Evolutionary conservation across 2,113 vertebrate genomes (phyloP).

Genomic region (Heliornis fulica): DNA sequence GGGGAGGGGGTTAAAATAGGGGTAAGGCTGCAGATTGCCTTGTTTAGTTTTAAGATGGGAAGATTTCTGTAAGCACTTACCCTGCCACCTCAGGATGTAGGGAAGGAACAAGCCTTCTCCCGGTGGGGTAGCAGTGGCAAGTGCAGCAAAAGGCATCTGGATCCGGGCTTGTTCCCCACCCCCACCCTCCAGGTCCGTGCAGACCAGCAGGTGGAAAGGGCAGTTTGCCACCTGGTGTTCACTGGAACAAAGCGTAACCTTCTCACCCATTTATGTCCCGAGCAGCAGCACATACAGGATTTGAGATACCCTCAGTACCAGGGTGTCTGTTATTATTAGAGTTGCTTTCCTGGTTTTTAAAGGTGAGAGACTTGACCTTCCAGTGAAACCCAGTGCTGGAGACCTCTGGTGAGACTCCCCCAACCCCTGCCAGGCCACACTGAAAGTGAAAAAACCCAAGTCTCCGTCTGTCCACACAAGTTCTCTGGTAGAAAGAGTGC

Average conservation of each 20-base stretch:
- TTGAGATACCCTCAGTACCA: fast-evolving
- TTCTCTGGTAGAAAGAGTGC: neutral
- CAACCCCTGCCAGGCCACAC: neutral
- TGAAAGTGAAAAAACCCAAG: neutral
- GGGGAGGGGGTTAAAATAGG: neutral
- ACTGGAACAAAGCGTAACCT: neutral
- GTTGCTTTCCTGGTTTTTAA: constrained; percentile 38
- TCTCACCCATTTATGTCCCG: neutral
- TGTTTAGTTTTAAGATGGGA: neutral
- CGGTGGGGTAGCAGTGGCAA: neutral
- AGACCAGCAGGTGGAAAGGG: neutral
- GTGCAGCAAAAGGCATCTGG: neutral
- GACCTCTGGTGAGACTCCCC: neutral
- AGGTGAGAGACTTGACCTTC: constrained; percentile 9
- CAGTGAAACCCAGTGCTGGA: neutral
- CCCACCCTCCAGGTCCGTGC: neutral
- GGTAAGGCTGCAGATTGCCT: neutral
- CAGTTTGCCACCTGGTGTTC: neutral
- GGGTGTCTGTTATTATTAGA: neutral
- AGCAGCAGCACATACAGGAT: too few species aligned
- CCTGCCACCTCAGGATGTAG: neutral
- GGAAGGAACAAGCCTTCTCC: neutral
- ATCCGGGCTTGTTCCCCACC: neutral
- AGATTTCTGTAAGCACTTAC: neutral
- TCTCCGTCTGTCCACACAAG: neutral